Conservation (phyloP, 2,113 vertebrate genomes). For the Sphyrna mokarran region DNA sequence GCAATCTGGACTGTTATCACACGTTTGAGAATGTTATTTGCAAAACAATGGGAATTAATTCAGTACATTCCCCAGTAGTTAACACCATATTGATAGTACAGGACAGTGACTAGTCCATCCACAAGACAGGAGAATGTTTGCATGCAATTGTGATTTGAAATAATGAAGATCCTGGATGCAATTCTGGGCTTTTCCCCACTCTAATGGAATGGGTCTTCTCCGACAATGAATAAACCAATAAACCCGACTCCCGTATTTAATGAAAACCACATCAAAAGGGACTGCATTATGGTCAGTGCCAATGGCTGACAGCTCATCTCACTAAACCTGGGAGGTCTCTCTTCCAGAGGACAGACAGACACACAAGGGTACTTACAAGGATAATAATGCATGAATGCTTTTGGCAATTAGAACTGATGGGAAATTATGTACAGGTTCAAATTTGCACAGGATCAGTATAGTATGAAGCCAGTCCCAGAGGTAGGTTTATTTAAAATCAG, state of each 20-base stretch:
- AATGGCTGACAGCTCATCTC: neutral
- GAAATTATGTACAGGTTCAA: neutral
- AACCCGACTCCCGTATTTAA: neutral
- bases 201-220: neutral
- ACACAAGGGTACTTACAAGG: neutral
- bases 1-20: neutral
- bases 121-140: neutral
- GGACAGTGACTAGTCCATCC: neutral
- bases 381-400: neutral
- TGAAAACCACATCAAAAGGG: neutral
- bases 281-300: neutral
- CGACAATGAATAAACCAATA: neutral
- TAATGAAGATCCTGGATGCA: neutral
- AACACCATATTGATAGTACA: neutral
- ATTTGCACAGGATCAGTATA: neutral
- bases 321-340: neutral
- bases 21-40: neutral
- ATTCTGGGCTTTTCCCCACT: neutral
- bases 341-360: neutral
- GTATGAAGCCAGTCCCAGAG: neutral
- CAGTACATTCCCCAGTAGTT: neutral
- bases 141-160: neutral
- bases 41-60: neutral
- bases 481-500: conserved; percentile 8
- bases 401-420: neutral